Percentiles rank a stretch among this genome's conserved stretches.
Conservation (phyloP, 2,113 vertebrate species). For the Pionites leucogaster region DNA sequence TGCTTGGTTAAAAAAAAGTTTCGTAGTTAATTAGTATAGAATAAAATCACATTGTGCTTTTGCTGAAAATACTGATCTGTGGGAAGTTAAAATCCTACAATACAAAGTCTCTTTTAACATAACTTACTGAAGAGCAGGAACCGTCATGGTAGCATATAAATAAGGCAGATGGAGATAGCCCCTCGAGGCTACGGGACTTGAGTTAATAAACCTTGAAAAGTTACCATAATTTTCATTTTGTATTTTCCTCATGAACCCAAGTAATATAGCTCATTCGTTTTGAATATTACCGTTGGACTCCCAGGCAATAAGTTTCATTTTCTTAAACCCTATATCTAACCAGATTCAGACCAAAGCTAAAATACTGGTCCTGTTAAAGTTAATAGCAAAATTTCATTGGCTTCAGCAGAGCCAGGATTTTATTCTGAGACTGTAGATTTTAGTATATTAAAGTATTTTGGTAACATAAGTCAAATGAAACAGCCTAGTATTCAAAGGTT, state of each 20-base stretch:
- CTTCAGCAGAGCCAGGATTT: not conserved
- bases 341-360: conserved; percentile 46
- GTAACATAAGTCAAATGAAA: conserved; percentile 8
- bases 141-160: conserved; percentile 24
- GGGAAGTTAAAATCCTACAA: not conserved
- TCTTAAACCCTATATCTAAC: conserved; percentile 33
- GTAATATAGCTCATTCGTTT: conserved; percentile 46
- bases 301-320: conserved; percentile 52
- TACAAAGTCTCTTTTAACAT: not conserved
- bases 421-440: not conserved
- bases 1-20: not conserved
- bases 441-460: not conserved
- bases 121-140: conserved; percentile 2
- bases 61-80: not conserved
- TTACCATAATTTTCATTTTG: conserved; percentile 53
- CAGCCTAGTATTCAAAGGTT: not conserved
- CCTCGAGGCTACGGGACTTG: conserved; percentile 22
- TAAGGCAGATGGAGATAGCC: conserved; percentile 48
- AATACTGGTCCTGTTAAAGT: conserved; percentile 11
- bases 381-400: conserved; percentile 39
- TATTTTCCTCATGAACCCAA: conserved; percentile 55
- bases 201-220: conserved; percentile 68
- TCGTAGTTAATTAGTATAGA: not conserved
- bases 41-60: not conserved
- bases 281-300: conserved; percentile 36